Evolutionary conservation across 2,888 invertebrate species (phyloP), one percentile per base, ranked within the genome.

Genomic region (Philereme vetulata): DNA sequence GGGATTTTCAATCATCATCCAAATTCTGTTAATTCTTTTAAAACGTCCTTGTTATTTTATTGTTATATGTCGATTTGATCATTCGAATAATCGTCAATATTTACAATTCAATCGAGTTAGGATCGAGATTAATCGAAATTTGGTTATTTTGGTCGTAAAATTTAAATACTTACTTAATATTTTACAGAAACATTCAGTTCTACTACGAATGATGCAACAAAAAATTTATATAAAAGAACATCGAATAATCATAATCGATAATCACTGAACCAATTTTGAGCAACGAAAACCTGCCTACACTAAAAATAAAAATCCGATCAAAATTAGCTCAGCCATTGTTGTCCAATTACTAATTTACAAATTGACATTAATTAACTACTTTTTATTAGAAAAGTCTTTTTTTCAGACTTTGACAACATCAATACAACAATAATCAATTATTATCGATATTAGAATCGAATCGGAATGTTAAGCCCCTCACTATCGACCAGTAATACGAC

Each of bases 391-490:
- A 3, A 46, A 60, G 54, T 55, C 51, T 44, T 55, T 8, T 33
- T 44, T 47, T 60, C 55, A 55, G 55, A 60, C 55, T 60, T 55
- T 53, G 34, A 53, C 34, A 59, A 54, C 54, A 54, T 40, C 47
- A 34, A 54, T 40, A 38, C 21, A 45, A 8, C 45, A 45, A 45
- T 45, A 45, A 45, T 45, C 45, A 7, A 45, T 40, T n/a, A 44
- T 44, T 9, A 11, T 5, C 21, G 11, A 44, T 21, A 11, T 7
- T 8, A 21, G 7, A 6, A 45, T 32, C 8, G 45, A 6, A 32
- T 45, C 32, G 46, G 46, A 45, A 45, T 45, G 32, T 45, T 21
- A 21, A 21, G 21, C 21, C 21, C 21, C 21, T 21, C 21, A 21
- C 21, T 21, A 21, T 21, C 21, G 21, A 21, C 21, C 21, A 21